Percentiles rank a stretch among this genome's conserved stretches.
phyloP scores from a whole-genome alignment of 1,140 invertebrate genomes.

The Cyclina sinensis region DNA sequence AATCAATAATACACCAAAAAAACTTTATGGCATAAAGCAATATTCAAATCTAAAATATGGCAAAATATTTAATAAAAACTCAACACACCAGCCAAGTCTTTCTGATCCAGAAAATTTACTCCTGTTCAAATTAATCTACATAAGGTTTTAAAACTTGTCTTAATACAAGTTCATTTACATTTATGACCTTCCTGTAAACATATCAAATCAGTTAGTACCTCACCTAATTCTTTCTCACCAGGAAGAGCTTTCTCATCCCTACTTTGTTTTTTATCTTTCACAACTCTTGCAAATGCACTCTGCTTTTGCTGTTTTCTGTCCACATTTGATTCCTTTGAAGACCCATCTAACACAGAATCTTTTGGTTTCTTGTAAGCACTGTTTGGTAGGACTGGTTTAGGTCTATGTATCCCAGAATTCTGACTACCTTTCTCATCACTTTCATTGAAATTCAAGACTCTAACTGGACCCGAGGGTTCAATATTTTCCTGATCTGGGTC shows the following conservation, averaged over 20 bases:
- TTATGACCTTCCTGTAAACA: too few relatives aligned
- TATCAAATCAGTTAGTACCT: not conserved
- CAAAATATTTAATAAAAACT: too few relatives aligned
- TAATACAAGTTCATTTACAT: too few relatives aligned
- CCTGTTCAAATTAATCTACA: too few relatives aligned
- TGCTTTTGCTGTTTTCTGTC: conserved; percentile 46
- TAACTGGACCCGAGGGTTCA: conserved; percentile 59
- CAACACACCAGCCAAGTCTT: too few relatives aligned
- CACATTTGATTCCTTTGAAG: conserved; percentile 54
- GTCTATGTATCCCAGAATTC: conserved; percentile 53
- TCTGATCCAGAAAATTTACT: too few relatives aligned
- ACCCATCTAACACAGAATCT: conserved; percentile 5
- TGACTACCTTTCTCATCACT: conserved; percentile 50
- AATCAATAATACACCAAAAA: too few relatives aligned
- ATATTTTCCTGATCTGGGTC: conserved; percentile 54
- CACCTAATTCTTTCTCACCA: conserved; percentile 56
- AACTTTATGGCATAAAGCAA: too few relatives aligned
- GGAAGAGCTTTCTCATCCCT: conserved; percentile 48
- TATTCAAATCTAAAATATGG: too few relatives aligned
- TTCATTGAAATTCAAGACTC: conserved; percentile 58
- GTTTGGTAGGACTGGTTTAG: conserved; percentile 66
- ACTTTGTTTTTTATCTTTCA: conserved; percentile 39
- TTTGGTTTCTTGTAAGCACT: conserved; percentile 36
- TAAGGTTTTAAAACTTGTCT: too few relatives aligned
- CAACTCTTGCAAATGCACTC: conserved; percentile 65